Evolutionary conservation across 2,888 invertebrate species (phyloP).

Genomic region (Aphrophora alni): DNA sequence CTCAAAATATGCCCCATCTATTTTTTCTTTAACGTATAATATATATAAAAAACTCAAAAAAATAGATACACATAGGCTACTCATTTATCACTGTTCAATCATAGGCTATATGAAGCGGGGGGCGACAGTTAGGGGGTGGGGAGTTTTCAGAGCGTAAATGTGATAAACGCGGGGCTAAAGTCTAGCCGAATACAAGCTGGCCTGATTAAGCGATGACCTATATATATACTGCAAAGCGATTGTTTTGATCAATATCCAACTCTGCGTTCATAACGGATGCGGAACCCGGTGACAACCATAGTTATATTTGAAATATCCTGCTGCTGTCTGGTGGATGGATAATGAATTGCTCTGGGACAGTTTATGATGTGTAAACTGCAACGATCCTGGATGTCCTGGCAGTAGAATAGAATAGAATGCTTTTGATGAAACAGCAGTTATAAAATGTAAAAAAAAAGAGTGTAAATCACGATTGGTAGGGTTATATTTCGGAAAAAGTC

Average conservation of each 20-base stretch:
- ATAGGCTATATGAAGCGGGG: background rate
- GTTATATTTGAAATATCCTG: constrained; percentile 6
- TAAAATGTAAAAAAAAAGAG: too few species aligned
- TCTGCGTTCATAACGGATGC: background rate
- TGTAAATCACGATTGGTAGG: too few species aligned
- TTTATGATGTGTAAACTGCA: background rate
- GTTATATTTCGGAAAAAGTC: too few species aligned
- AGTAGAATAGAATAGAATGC: background rate
- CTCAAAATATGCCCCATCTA: too few species aligned
- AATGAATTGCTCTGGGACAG: background rate
- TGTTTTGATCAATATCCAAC: background rate
- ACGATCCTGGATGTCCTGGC: background rate
- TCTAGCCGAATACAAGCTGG: background rate
- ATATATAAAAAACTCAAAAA: too few species aligned
- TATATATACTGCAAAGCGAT: background rate
- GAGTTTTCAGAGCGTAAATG: background rate
- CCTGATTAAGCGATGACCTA: constrained; percentile 9
- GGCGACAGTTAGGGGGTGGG: background rate
- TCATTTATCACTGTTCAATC: too few species aligned
- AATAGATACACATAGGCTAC: too few species aligned
- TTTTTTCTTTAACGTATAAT: too few species aligned
- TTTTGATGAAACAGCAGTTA: background rate
- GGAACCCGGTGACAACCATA: background rate
- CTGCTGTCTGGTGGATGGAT: background rate
- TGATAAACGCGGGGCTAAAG: background rate